Conservation (phyloP, 2,888 invertebrate species). For the Zhuqinia jingwanae region DNA sequence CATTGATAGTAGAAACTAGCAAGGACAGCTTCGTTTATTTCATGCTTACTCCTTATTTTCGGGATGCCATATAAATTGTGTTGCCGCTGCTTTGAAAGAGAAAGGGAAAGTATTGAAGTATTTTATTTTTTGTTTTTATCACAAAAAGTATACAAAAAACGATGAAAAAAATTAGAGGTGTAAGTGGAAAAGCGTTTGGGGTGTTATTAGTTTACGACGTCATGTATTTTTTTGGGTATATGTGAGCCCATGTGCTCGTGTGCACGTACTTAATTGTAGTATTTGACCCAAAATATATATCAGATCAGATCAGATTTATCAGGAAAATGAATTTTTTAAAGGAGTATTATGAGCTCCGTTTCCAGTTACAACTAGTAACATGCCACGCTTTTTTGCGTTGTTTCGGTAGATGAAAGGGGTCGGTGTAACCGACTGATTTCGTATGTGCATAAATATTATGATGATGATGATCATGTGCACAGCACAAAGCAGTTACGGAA, state of each 20-base stretch:
- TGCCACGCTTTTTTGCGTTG: background rate
- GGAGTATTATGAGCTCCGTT: background rate
- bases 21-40: slow-evolving; percentile 20
- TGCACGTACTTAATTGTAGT: background rate
- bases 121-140: slow-evolving; percentile 24
- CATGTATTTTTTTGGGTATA: background rate
- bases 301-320: slow-evolving; percentile 17
- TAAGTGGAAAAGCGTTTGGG: background rate
- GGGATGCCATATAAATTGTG: too few relatives aligned
- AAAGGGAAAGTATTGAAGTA: slow-evolving; percentile 17
- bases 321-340: background rate
- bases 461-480: too few relatives aligned
- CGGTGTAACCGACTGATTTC: slow-evolving; percentile 20
- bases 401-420: background rate
- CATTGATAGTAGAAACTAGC: slow-evolving; percentile 48
- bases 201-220: background rate
- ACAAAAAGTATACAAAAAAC: background rate
- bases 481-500: too few relatives aligned
- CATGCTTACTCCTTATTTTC: background rate
- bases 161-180: too few relatives aligned
- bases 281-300: slow-evolving; percentile 1
- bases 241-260: background rate
- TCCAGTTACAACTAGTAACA: background rate
- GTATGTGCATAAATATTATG: background rate
- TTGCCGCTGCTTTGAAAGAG: background rate